Evolutionary conservation across 2,797 vertebrate genomes (phyloP).

Genomic region (Graptemys geographica): DNA sequence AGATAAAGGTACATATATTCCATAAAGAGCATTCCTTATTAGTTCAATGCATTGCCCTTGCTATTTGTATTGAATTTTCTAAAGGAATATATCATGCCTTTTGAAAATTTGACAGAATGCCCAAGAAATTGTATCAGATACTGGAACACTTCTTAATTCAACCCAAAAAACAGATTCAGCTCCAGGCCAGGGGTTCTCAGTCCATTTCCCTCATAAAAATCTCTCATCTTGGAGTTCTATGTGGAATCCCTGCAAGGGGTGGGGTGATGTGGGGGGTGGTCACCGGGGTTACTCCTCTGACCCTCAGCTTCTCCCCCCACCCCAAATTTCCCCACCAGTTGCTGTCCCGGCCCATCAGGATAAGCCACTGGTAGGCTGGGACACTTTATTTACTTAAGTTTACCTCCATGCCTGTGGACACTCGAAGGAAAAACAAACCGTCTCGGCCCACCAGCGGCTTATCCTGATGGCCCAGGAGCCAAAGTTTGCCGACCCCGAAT

Average conservation of each 20-base stretch:
- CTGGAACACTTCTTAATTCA: not conserved
- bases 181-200: not conserved
- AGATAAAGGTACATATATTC: not conserved
- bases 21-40: not conserved
- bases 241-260: not conserved
- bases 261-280: no score
- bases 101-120: not conserved
- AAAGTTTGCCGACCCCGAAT: no score
- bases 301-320: no score
- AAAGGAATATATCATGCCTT: not conserved
- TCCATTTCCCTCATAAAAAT: not conserved
- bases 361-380: no score
- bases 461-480: no score
- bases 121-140: not conserved
- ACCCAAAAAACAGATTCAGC: not conserved
- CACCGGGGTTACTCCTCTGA: no score
- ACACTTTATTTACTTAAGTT: no score
- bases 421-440: no score
- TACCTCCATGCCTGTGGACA: no score
- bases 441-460: no score
- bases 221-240: not conserved
- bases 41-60: not conserved
- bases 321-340: no score
- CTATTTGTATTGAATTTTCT: not conserved
- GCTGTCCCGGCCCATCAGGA: no score